Percentiles rank a stretch among this genome's conserved stretches.
Evolutionary conservation across 1,140 invertebrate genomes (phyloP).

Genomic region (Bombyx mori): DNA sequence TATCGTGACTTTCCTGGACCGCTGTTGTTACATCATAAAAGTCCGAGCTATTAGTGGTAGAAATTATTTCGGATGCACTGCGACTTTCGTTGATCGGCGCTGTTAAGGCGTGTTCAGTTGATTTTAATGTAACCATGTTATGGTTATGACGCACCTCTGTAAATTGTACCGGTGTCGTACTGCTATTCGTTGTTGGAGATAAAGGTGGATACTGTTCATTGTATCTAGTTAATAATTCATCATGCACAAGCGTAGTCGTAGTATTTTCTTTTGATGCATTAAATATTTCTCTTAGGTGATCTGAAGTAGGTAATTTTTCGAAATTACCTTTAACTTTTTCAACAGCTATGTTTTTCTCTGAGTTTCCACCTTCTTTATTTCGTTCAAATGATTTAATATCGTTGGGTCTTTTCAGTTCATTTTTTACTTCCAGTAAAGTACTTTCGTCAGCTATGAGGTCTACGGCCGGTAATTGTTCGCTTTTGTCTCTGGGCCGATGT

Average conservation of each 20-base stretch:
- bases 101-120: neutral
- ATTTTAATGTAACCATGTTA: slow-evolving; percentile 25
- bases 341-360: no score
- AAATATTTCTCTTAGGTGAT: neutral
- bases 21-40: no score
- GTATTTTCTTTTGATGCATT: no score
- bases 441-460: slow-evolving; percentile 37
- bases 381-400: slow-evolving; percentile 9
- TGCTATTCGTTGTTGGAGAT: no score
- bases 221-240: no score
- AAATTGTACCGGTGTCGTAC: no score
- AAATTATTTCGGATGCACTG: no score
- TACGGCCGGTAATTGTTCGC: slow-evolving; percentile 6
- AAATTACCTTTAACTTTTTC: neutral
- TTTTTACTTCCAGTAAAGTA: slow-evolving; percentile 27
- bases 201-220: no score
- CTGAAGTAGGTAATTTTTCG: slow-evolving; percentile 2
- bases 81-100: neutral
- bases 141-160: slow-evolving; percentile 14
- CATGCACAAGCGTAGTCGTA: no score
- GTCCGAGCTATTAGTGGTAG: no score
- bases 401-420: slow-evolving; percentile 22
- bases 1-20: no score
- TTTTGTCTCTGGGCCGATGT: slow-evolving; percentile 6
- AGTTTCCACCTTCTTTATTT: neutral